Conservation (phyloP, 2,888 invertebrate genomes). For the Steromphala cineraria region DNA sequence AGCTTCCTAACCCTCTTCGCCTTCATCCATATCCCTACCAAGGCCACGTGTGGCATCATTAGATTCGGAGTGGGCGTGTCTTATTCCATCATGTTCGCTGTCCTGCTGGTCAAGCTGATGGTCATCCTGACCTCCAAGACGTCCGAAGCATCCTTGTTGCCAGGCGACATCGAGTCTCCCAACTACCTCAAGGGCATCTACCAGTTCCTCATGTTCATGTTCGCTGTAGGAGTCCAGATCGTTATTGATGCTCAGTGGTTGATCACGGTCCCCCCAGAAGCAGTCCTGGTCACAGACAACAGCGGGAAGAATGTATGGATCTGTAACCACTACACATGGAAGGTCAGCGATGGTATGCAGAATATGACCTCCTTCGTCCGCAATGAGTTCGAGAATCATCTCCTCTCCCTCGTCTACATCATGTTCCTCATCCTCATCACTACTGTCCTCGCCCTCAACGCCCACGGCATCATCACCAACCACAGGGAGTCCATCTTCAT, state of each 20-base stretch:
- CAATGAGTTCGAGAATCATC: constrained; percentile 76
- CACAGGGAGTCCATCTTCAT: constrained; percentile 95
- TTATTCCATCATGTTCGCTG: constrained; percentile 89
- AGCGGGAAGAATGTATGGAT: constrained; percentile 64
- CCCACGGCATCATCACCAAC: constrained; percentile 90
- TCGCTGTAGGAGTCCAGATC: constrained; percentile 87
- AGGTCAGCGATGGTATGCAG: constrained; percentile 34
- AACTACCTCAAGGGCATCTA: constrained; percentile 94
- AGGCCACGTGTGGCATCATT: constrained; percentile 75
- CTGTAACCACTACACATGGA: constrained; percentile 72
- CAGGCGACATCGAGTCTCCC: constrained; percentile 73
- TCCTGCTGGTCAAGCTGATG: constrained; percentile 93
- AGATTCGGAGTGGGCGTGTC: constrained; percentile 76
- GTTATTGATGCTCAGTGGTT: constrained; percentile 75
- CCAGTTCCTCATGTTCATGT: constrained; percentile 89
- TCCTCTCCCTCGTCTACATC: constrained; percentile 87
- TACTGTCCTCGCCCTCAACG: constrained; percentile 86
- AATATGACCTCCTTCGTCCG: constrained; percentile 62
- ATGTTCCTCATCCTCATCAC: constrained; percentile 90
- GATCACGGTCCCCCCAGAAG: constrained; percentile 72
- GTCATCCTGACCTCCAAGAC: constrained; percentile 93
- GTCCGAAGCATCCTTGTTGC: constrained; percentile 72
- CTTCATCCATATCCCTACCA: constrained; percentile 74
- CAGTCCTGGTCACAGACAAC: constrained; percentile 61
- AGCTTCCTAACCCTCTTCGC: constrained; percentile 75